Base-by-base conservation (phyloP, 2,888 invertebrate genomes). In the Itoplectis maculator region DNA sequence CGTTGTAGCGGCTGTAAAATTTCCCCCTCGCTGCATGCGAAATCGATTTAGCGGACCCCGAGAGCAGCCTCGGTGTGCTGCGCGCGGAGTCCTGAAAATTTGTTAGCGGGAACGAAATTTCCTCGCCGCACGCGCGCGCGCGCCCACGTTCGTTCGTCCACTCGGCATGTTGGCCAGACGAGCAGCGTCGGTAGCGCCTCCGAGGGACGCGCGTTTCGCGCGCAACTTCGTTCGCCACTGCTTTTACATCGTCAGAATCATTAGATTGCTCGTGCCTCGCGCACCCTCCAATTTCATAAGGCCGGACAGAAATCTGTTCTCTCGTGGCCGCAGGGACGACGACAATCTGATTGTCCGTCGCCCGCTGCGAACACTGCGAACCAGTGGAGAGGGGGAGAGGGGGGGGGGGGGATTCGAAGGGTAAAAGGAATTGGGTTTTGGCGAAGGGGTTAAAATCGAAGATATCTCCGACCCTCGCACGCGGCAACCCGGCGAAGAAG, bases 231-330 rank as follows among this genome's bases (percentile, higher is more conserved):
- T 23, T 70, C 40, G 56, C 40, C 37, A 56, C 23, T 15, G 54
- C 61, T 54, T 61, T 70, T 69, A 54, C 77, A 20, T 70, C 51
- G 68, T 70, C 47, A 45, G 51, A 76, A 63, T 76, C 79, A 79
- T 79, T 59, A 68, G 79, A 82, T 82, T 56, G 75, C 68, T 76
- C 70, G 51, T n/a, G n/a, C n/a, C 61, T 76, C 61, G 72, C 54
- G 79, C 75, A 68, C 79, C 82, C 82, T 73, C 61, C 82, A 77
- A 82, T 79, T 82, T 79, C 69, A 61, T 73, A 82, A 82, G 68
- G 79, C 82, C 13, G 79, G 69, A 79, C 76, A 73, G 72, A 82
- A 79, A 82, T 82, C 79, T 82, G 79, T 73, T 82, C 79, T 82
- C 76, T 29, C 73, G 76, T 61, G 73, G 79, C 79, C 79, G 61